A percentile compares a stretch with the other conserved stretches of the same genome.
Conservation (phyloP, 1,140 invertebrate genomes). For the Holotrichia oblita region DNA sequence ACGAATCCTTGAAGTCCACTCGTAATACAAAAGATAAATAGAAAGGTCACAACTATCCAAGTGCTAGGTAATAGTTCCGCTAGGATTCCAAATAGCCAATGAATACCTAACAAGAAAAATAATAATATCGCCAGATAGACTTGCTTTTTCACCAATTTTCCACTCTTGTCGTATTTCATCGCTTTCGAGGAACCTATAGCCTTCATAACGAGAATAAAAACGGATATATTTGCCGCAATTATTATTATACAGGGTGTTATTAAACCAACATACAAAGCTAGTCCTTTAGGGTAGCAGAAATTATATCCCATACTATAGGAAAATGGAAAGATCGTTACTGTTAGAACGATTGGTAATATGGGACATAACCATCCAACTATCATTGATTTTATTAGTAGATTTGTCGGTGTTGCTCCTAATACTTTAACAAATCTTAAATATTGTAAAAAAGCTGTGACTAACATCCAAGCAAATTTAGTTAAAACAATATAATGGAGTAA, state of each 20-base stretch:
- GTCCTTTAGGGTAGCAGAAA: slow-evolving; percentile 68
- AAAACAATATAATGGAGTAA: slow-evolving; percentile 69
- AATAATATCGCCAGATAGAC: slow-evolving; percentile 67
- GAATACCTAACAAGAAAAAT: slow-evolving; percentile 70
- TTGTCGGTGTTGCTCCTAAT: slow-evolving; percentile 61
- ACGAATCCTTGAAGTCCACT: slow-evolving; percentile 65
- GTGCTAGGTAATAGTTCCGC: slow-evolving; percentile 58
- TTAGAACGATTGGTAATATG: slow-evolving; percentile 47
- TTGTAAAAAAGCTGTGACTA: slow-evolving; percentile 70
- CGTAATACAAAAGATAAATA: slow-evolving; percentile 65
- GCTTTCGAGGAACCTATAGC: slow-evolving; percentile 64
- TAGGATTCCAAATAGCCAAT: slow-evolving; percentile 72
- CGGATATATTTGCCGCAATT: slow-evolving; percentile 64
- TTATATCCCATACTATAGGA: slow-evolving; percentile 60
- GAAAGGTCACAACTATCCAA: slow-evolving; percentile 61
- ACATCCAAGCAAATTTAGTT: slow-evolving; percentile 72
- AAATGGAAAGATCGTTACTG: slow-evolving; percentile 59
- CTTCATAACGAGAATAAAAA: slow-evolving; percentile 66
- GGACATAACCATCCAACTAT: slow-evolving; percentile 56
- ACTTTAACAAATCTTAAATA: slow-evolving; percentile 70
- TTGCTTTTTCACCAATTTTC: slow-evolving; percentile 65
- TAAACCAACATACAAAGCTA: slow-evolving; percentile 64
- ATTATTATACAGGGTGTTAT: slow-evolving; percentile 66
- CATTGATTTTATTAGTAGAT: slow-evolving; percentile 54
- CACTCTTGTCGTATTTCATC: slow-evolving; percentile 61